Evolutionary conservation across 2,113 vertebrate species (phyloP), one percentile per base, ranked within the genome.

Genomic region (Brachionichthys hirsutus): DNA sequence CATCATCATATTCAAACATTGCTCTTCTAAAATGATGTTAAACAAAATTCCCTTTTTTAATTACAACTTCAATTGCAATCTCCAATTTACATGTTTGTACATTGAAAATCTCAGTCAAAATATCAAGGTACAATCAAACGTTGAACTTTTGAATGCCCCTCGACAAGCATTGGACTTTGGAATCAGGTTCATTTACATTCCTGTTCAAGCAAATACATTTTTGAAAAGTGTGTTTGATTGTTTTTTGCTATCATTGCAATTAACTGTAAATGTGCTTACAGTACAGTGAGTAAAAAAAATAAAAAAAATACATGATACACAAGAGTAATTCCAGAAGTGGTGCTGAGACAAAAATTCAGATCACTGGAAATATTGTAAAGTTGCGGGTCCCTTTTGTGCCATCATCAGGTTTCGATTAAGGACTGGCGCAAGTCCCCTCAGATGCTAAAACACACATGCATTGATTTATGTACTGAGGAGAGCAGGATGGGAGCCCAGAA

Each of bases 351-450:
- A 30, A 30, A 30, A 30, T 30, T 30, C 24, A 2, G 24, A 30
- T 8, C 24, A 30, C 8, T 30, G 24, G 24, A 30, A 30, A 30
- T n/a, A 13, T 42, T 30, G 22, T 8, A 62, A 17, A 46, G 15
- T 45, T 30, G 9, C 53, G 6, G 4, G 15, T 62, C 52, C 66
- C 12, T 22, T 60, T 54, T 45, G 16, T 35, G 22, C 10, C 15
- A 51, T 15, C 35, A 50, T 74, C 53, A 58, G 56, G n/a, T 67
- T 19, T 75, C 68, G 53, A 70, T 73, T 45, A 74, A 46, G 57
- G 53, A 53, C 24, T 42, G 17, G 12, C 17, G 41, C 60, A 43
- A 49, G 16, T 70, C 68, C 46, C 41, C 1, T 14, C 19, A 16
- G 67, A 73, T 12, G 10, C 16, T 45, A 54, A 68, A 71, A 73